phyloP scores from a whole-genome alignment of 2,888 invertebrate species.

The Malachius bipustulatus region DNA sequence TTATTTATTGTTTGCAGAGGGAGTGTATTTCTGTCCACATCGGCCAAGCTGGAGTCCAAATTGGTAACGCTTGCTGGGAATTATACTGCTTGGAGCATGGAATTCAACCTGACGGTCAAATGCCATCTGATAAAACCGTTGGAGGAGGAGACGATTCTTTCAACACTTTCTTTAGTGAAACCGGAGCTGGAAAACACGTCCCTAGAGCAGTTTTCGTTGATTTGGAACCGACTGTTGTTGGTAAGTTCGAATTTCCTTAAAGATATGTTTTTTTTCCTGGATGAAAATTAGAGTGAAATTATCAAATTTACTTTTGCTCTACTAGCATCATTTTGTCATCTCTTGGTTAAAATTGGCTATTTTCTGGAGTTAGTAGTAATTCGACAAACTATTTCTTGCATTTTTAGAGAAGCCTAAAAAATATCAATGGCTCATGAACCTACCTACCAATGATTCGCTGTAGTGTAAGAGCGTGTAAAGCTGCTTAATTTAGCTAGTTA shows the following conservation, averaged over 20 bases:
- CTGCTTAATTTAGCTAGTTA: too few relatives aligned
- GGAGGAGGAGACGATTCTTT: constrained; percentile 66
- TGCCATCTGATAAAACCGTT: constrained; percentile 71
- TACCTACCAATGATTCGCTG: too few relatives aligned
- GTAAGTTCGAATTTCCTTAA: constrained; percentile 42
- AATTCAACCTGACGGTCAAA: constrained; percentile 75
- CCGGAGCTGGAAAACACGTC: constrained; percentile 71
- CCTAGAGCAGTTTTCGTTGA: constrained; percentile 84
- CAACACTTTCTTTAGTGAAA: constrained; percentile 69
- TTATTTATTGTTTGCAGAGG: constrained; percentile 44
- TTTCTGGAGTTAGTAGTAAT: too few relatives aligned
- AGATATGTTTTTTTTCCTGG: too few relatives aligned
- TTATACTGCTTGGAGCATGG: constrained; percentile 69
- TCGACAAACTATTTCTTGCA: too few relatives aligned
- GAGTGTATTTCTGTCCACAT: constrained; percentile 81
- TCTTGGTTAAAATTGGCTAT: too few relatives aligned
- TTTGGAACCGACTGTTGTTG: constrained; percentile 85
- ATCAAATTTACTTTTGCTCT: too few relatives aligned
- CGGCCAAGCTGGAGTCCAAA: constrained; percentile 78
- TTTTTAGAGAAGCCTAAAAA: too few relatives aligned
- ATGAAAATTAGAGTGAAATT: too few relatives aligned
- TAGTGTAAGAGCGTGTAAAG: too few relatives aligned
- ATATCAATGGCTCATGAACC: too few relatives aligned
- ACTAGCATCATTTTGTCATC: too few relatives aligned
- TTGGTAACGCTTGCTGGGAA: constrained; percentile 82